A percentile compares a stretch with the other conserved stretches of the same genome.
These are phyloP conservation scores for Anguilla japonica DNA, from an alignment of 2,113 vertebrate species.

Conservation along the genomic window DNA sequence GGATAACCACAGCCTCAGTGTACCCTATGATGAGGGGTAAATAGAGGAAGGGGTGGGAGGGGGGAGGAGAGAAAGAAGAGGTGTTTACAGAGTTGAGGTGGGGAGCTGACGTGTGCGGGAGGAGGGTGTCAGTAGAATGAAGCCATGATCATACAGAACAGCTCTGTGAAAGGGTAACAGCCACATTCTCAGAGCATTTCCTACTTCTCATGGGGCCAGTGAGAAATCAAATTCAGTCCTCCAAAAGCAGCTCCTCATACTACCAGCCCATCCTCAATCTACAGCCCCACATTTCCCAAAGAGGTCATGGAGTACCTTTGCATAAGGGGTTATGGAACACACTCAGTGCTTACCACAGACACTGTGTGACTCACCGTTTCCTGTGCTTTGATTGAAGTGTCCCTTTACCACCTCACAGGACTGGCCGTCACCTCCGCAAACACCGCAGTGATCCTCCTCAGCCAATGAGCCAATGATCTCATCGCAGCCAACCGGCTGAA, in stretches of 20 bases:
- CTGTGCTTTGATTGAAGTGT: slow-evolving; percentile 92
- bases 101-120: too few relatives aligned
- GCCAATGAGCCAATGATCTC: slow-evolving; percentile 90
- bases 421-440: slow-evolving; percentile 89
- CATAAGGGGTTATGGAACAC: too few relatives aligned
- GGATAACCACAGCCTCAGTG: slow-evolving; percentile 90
- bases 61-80: neutral
- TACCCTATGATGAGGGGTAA: slow-evolving; percentile 76
- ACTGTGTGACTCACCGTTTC: slow-evolving; percentile 79
- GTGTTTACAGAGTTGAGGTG: too few relatives aligned
- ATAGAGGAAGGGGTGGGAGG: neutral
- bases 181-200: neutral
- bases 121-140: neutral
- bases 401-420: slow-evolving; percentile 93
- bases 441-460: slow-evolving; percentile 90
- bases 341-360: neutral
- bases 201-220: neutral
- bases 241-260: neutral
- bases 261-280: neutral
- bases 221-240: too few relatives aligned
- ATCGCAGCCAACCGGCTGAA: slow-evolving; percentile 93
- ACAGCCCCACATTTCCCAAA: too few relatives aligned
- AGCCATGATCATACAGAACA: neutral
- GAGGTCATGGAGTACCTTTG: too few relatives aligned
- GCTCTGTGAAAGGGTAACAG: neutral